These are phyloP conservation scores for Drosophila affinis DNA, from an alignment of 2,888 invertebrate species.

Conservation along the genomic window DNA sequence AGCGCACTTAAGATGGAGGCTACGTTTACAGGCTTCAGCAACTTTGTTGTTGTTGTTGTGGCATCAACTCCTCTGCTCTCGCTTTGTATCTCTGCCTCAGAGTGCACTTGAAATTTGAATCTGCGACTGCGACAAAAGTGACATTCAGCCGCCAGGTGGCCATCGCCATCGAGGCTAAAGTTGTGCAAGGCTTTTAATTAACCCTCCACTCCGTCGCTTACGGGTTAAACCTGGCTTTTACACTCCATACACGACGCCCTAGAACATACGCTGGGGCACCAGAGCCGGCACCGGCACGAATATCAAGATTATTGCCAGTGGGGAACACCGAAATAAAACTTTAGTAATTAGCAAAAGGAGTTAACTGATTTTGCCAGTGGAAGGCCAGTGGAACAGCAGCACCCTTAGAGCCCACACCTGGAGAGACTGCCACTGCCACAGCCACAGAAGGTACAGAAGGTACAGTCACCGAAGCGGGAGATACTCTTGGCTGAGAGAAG, in stretches of 20 bases:
- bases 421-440: too few species aligned
- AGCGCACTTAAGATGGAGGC: slow-evolving; percentile 53
- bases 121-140: slow-evolving; percentile 71
- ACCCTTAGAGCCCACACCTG: slow-evolving; percentile 15
- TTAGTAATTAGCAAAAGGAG: slow-evolving; percentile 81
- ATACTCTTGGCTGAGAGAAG: background rate
- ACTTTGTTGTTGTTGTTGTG: slow-evolving; percentile 49
- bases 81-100: slow-evolving; percentile 32
- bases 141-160: background rate
- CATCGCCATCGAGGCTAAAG: slow-evolving; percentile 6
- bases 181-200: slow-evolving; percentile 73
- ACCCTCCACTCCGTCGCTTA: slow-evolving; percentile 72
- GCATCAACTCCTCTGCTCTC: background rate
- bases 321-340: slow-evolving; percentile 78
- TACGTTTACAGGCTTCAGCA: slow-evolving; percentile 67
- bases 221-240: slow-evolving; percentile 22
- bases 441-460: too few species aligned
- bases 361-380: slow-evolving; percentile 80
- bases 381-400: slow-evolving; percentile 52
- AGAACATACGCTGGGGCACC: slow-evolving; percentile 32
- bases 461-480: background rate
- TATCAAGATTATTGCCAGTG: slow-evolving; percentile 61
- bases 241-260: slow-evolving; percentile 5
- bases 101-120: slow-evolving; percentile 76
- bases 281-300: slow-evolving; percentile 64